Conservation (phyloP, 2,113 vertebrate genomes). For the Eulemur rufifrons region DNA sequence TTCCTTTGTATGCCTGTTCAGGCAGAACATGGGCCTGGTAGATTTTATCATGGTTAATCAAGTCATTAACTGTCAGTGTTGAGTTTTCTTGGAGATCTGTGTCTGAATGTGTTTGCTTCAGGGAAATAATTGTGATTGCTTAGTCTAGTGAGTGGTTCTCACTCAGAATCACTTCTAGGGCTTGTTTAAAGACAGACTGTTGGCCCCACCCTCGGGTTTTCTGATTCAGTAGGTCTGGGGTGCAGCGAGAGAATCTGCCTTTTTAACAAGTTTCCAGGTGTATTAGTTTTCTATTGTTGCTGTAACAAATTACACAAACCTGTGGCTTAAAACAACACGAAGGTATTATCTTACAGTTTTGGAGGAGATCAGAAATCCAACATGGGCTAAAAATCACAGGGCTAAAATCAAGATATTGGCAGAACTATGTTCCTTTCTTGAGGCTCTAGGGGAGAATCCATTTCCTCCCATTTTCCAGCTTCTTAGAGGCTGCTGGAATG, state of each 20-base stretch:
- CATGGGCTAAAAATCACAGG: background rate
- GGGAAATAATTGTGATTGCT: conserved; percentile 57
- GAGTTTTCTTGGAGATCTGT: conserved; percentile 41
- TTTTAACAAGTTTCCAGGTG: background rate
- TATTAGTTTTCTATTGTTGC: conserved; percentile 38
- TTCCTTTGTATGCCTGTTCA: conserved; percentile 42
- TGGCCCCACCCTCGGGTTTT: conserved; percentile 17
- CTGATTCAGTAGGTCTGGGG: conserved; percentile 2
- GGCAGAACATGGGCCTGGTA: conserved; percentile 21
- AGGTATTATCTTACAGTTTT: background rate
- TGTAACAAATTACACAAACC: conserved; percentile 40
- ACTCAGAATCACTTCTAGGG: background rate
- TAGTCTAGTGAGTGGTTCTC: background rate
- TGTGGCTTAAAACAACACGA: background rate
- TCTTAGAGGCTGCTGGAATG: background rate
- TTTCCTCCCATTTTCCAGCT: background rate
- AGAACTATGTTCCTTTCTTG: background rate
- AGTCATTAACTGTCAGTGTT: conserved; percentile 31
- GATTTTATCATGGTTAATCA: conserved; percentile 64
- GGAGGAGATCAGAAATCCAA: background rate
- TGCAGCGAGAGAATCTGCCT: background rate
- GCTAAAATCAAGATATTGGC: background rate
- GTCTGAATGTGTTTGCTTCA: conserved; percentile 50
- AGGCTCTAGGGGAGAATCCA: background rate
- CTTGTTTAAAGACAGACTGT: background rate